Base-by-base conservation (phyloP, 2,797 vertebrate species). In the Neopelma chrysocephalum region DNA sequence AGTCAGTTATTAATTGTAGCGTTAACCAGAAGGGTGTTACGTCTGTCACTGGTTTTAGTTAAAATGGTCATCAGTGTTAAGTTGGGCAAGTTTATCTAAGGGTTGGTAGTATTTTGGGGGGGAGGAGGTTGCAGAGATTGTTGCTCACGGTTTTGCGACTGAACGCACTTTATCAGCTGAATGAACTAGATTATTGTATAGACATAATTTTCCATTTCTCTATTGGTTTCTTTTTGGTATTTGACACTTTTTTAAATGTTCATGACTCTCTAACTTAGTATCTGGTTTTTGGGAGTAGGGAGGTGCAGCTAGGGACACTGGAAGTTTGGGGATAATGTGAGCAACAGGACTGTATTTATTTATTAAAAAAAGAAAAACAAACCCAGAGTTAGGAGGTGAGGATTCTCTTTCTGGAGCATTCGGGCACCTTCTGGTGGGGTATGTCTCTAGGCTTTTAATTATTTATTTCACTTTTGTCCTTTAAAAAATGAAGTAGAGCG, bases 321-420 rank as follows among this genome's bases (percentile, higher is more conserved):
- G 91, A 97, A 98, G 97, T 98, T 97, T 93, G 80, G 94, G 97
- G 84, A 95, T 95, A 96, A 96, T 77, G 88, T 87, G 87, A 98
- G 96, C 97, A 98, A 98, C 96, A 97, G 97, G 97, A 94, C 96
- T 97, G 87, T 97, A 92, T 98, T 94, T 96, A 94, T 95, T 92
- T 89, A 81, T 91, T 61, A 29, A 16, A 66, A 70, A 83, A 65
- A 70, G 82, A 81, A 73, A 87, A 57, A 31, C 60, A 62, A 65
- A 65, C 73, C 40, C 22, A 18, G 83, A 95, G 80, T 89, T 92
- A 77, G 45, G 31, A 82, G 68, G 70, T 94, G 84, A 95, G 93
- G 94, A 96, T 96, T 94, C 88, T 94, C 82, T 97, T 98, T 97
- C 97, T 98, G 95, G 97, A 97, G 97, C 97, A 96, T 98, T 98